Evolutionary conservation across 1,140 invertebrate species (phyloP).

Genomic region (Leptinotarsa undecemlineata): DNA sequence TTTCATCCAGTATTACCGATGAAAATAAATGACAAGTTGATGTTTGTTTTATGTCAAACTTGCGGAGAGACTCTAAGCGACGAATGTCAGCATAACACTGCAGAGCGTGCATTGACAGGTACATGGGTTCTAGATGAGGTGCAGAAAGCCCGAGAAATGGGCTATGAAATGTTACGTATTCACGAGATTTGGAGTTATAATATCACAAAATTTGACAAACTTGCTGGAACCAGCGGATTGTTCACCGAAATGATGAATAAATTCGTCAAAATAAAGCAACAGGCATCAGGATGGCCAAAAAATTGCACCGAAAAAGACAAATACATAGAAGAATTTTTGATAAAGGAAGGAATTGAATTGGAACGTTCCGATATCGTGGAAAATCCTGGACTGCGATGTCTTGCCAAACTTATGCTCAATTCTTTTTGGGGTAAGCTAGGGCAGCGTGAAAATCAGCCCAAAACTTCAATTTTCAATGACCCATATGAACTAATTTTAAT

Average conservation of each 20-base stretch:
- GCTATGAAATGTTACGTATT: constrained; percentile 47
- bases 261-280: neutral
- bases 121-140: constrained; percentile 55
- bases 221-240: constrained; percentile 32
- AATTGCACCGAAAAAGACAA: constrained; percentile 43
- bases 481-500: constrained; percentile 22
- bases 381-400: constrained; percentile 43
- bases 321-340: constrained; percentile 51
- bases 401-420: constrained; percentile 52
- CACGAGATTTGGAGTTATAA: constrained; percentile 55
- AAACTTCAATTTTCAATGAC: constrained; percentile 25
- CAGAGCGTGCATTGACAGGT: constrained; percentile 49
- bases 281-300: constrained; percentile 41
- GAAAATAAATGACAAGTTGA: constrained; percentile 43
- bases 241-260: constrained; percentile 48
- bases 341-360: constrained; percentile 52
- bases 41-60: constrained; percentile 48
- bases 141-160: constrained; percentile 42
- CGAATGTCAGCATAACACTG: constrained; percentile 44
- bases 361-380: constrained; percentile 34
- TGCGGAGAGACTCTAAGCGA: constrained; percentile 34
- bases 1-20: constrained; percentile 50
- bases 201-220: constrained; percentile 32
- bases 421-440: constrained; percentile 51
- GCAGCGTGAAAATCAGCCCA: constrained; percentile 21